Base-by-base conservation (phyloP, 2,888 invertebrate species). In the Osmoderma eremita region DNA sequence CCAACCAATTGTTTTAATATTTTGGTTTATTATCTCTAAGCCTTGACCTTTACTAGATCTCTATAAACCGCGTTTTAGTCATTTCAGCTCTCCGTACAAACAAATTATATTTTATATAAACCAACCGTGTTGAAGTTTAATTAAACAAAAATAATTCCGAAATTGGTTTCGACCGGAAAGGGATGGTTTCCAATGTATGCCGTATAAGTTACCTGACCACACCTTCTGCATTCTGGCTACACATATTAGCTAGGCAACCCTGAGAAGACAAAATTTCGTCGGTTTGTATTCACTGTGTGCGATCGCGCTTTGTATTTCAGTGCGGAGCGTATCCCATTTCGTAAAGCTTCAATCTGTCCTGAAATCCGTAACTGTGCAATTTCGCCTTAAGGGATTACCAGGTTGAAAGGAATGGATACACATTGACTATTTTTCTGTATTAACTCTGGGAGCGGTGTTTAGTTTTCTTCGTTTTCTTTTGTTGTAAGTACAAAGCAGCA, bases 241-340 rank as follows among this genome's bases (percentile, higher is more conserved):
- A 30, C 30, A 30, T 30, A 30, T 15, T 38, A 17, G 2, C 18
- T 38, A 20, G n/a, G 30, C 2, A 50, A 38, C 18, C 15, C 18
- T 15, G 22, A 15, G 38, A 53, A 38, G 6, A 30, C 6, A 30
- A 30, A 30, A 30, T 30, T 6, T 30, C 36, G 1, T n/a, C 18
- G n/a, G 10, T 53, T 53, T 30, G 53, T 53, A 53, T 53, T 53
- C 53, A 53, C 38, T 38, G 38, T n/a, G n/a, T 18, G 36, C 36
- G 53, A 53, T 6, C 30, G 10, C 8, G 53, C 2, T 51, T 53
- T 36, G 24, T 24, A 24, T 38, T 8, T 36, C 13, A 22, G 12
- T 30, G 17, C 15, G 36, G 2, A 10, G 18, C 18, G 38, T 12
- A 53, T 53, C 53, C 38, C 38, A 38, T 12, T 18, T 17, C 53